Evolutionary conservation across 53 echinoderm and acorn worm species (phyloP), one percentile per base, ranked within the genome.

Genomic region (Echinometra lucunter): DNA sequence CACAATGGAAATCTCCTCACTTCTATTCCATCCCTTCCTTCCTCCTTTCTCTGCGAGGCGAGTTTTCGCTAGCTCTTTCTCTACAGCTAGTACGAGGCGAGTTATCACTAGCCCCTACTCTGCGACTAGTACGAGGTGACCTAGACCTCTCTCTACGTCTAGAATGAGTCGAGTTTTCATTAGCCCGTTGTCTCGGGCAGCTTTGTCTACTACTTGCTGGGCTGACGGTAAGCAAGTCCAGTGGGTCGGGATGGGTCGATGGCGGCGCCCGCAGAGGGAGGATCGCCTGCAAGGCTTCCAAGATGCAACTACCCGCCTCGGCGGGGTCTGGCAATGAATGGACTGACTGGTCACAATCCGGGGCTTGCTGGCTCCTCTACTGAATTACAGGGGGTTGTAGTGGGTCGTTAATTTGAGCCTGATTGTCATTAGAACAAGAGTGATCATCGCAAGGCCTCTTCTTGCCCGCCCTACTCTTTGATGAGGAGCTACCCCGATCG

Each of bases 101-200:
- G 49, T 47, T 47, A 47, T 47, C 4, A 47, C 9, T 47, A 47
- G 49, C 49, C 49, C n/a, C 49, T 11, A 63, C 63, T 63, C 63
- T 17, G 63, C 63, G 63, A 63, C 16, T 17, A 11, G 15, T 63
- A 63, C 16, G 63, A 63, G 63, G 63, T 17, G 63, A 63, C 16
- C 63, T 63, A 63, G 63, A 13, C 23, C 63, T 47, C 49, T 63
- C 23, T 63, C 63, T 63, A 63, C 63, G 63, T 63, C 63, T 63
- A 63, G 63, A 63, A 63, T 63, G 63, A 63, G 63, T 63, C 63
- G 63, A 63, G 63, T 63, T 63, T 63, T 63, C 63, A 63, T 63
- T 63, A 63, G 63, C 63, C 63, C 63, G 16, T 63, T 63, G 63
- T 63, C 63, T 63, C 63, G 63, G 63, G 63, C 63, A 17, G 63